phyloP scores from a whole-genome alignment of 2,113 vertebrate genomes.

The Brevimyrus niger region DNA sequence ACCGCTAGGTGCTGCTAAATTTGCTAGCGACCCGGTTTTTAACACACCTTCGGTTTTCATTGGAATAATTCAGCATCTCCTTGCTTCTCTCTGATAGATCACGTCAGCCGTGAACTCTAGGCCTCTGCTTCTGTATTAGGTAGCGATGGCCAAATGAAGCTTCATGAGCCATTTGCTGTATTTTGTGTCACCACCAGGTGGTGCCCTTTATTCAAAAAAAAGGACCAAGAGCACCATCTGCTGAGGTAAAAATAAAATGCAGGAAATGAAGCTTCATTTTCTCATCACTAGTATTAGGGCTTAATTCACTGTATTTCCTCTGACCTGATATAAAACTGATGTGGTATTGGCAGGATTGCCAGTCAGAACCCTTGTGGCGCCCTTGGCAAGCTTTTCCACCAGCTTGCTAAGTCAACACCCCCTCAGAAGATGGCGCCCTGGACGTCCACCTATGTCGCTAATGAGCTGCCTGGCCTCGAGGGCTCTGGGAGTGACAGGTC shows the following conservation, averaged over 20 bases:
- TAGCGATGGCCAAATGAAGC: too few relatives aligned
- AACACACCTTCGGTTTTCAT: neutral
- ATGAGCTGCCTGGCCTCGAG: neutral
- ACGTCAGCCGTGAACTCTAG: neutral
- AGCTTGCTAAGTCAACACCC: neutral
- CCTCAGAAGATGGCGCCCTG: neutral
- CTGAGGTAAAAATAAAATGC: too few relatives aligned
- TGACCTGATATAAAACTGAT: neutral
- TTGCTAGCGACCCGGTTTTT: neutral
- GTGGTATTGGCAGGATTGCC: neutral
- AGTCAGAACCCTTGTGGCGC: neutral
- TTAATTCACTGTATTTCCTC: neutral
- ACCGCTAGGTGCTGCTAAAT: neutral
- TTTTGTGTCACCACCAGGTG: too few relatives aligned
- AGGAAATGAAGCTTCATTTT: too few relatives aligned
- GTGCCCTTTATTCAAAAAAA: too few relatives aligned
- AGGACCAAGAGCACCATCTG: too few relatives aligned
- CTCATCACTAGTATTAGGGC: neutral
- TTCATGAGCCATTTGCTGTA: too few relatives aligned
- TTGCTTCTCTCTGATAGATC: neutral
- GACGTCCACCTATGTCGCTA: neutral
- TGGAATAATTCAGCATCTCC: neutral
- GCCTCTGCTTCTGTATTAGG: neutral
- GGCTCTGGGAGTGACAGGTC: neutral
- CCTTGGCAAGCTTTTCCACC: neutral